A percentile compares a stretch with the other conserved stretches of the same genome.
Evolutionary conservation across 2,113 vertebrate species (phyloP).

Genomic region (Podarcis raffonei): DNA sequence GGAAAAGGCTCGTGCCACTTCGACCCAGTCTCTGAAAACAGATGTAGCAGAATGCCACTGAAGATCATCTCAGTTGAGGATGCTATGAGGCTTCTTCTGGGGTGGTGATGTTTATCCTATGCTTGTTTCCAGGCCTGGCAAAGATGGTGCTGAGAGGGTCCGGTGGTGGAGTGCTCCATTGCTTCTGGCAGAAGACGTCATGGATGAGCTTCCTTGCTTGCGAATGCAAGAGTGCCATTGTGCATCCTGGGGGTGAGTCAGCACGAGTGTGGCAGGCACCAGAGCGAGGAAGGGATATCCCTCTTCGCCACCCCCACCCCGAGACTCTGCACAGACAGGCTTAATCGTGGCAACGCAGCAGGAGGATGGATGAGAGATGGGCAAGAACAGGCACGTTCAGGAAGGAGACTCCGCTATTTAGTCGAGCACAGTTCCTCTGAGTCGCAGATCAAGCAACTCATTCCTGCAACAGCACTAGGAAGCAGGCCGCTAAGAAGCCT

Average conservation of each 20-base stretch:
- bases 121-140: too few relatives aligned
- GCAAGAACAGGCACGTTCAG: slow-evolving; percentile 58
- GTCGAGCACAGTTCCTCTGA: neutral
- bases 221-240: neutral
- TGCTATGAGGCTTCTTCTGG: too few relatives aligned
- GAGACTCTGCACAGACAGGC: slow-evolving; percentile 30
- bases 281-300: neutral
- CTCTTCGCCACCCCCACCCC: neutral
- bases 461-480: neutral
- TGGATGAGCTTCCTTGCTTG: neutral
- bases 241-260: neutral
- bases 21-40: too few relatives aligned
- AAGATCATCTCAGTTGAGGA: too few relatives aligned
- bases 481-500: neutral
- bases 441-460: neutral
- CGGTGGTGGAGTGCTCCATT: neutral
- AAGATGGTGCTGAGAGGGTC: too few relatives aligned
- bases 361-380: slow-evolving; percentile 11
- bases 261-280: rapidly evolving
- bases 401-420: rapidly evolving
- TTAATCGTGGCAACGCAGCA: neutral
- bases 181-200: too few relatives aligned
- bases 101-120: too few relatives aligned
- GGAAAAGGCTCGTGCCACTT: too few relatives aligned
- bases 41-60: too few relatives aligned